These are phyloP conservation scores for Pygmarrhopalites habei DNA, from an alignment of 1,140 invertebrate species.

Conservation along the genomic window DNA sequence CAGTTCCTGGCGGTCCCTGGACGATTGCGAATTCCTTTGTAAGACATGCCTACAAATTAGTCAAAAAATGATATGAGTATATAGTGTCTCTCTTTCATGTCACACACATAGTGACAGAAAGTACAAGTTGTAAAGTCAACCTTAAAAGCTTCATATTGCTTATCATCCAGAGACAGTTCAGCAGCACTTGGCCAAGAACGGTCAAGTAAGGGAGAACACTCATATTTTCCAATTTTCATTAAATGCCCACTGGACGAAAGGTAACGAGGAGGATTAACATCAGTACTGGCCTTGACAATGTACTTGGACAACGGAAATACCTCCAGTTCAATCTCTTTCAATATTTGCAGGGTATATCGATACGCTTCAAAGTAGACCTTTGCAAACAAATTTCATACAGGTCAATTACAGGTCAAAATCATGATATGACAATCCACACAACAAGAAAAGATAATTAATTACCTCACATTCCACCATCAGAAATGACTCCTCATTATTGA, in stretches of 20 bases:
- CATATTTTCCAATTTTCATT: slow-evolving; percentile 11
- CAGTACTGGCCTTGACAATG: slow-evolving; percentile 45
- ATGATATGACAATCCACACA: slow-evolving; percentile 50
- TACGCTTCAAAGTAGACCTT: not conserved
- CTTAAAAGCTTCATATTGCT: slow-evolving; percentile 54
- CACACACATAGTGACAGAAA: too few relatives aligned
- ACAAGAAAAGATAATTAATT: slow-evolving; percentile 63
- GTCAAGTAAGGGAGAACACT: slow-evolving; percentile 14
- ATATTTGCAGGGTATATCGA: slow-evolving; percentile 48
- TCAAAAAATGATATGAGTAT: too few relatives aligned
- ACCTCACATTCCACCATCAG: slow-evolving; percentile 59
- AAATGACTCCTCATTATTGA: slow-evolving; percentile 39
- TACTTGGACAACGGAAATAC: slow-evolving; percentile 58
- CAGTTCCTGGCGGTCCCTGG: slow-evolving; percentile 55
- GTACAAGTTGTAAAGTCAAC: too few relatives aligned
- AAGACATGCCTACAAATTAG: too few relatives aligned
- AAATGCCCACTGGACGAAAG: slow-evolving; percentile 2
- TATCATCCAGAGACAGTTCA: slow-evolving; percentile 50
- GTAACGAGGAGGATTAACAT: slow-evolving; percentile 43
- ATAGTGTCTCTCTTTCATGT: too few relatives aligned
- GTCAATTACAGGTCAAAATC: not conserved
- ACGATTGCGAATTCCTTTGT: slow-evolving; percentile 60
- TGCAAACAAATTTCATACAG: not conserved
- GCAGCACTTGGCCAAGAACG: slow-evolving; percentile 44
- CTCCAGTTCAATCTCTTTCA: slow-evolving; percentile 50